phyloP scores from a whole-genome alignment of 2,113 vertebrate species.

The Mungos mungo region DNA sequence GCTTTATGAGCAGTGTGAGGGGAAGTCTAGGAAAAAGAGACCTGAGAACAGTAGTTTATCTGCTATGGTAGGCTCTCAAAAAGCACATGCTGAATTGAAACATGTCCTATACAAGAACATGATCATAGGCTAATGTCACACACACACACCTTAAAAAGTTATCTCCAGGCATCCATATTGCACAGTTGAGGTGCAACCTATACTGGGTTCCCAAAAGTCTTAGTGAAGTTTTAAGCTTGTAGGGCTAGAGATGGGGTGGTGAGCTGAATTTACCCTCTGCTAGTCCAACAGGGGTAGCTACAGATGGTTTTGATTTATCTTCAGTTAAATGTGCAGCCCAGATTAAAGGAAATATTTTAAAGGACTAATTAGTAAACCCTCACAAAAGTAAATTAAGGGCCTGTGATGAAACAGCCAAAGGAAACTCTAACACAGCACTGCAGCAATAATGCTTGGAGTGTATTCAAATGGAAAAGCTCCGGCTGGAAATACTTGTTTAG shows the following conservation, averaged over 20 bases:
- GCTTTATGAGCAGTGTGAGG: constrained; percentile 22
- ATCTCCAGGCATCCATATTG: background rate
- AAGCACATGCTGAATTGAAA: background rate
- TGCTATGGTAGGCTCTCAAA: background rate
- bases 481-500: constrained; percentile 47
- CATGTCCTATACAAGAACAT: background rate
- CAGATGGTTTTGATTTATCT: background rate
- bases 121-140: background rate
- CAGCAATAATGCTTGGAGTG: background rate
- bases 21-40: background rate
- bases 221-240: background rate
- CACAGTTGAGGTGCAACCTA: background rate
- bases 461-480: constrained; percentile 38
- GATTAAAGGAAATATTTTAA: constrained; percentile 47
- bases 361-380: constrained; percentile 37
- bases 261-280: background rate
- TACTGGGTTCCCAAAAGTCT: background rate
- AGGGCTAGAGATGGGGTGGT: background rate
- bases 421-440: constrained; percentile 33
- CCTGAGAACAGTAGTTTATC: background rate
- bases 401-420: constrained; percentile 40
- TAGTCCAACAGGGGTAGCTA: background rate
- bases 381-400: constrained; percentile 12
- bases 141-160: background rate
- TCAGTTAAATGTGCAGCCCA: constrained; percentile 7